Base-by-base conservation (phyloP, 2,113 vertebrate genomes). In the Panurus biarmicus region DNA sequence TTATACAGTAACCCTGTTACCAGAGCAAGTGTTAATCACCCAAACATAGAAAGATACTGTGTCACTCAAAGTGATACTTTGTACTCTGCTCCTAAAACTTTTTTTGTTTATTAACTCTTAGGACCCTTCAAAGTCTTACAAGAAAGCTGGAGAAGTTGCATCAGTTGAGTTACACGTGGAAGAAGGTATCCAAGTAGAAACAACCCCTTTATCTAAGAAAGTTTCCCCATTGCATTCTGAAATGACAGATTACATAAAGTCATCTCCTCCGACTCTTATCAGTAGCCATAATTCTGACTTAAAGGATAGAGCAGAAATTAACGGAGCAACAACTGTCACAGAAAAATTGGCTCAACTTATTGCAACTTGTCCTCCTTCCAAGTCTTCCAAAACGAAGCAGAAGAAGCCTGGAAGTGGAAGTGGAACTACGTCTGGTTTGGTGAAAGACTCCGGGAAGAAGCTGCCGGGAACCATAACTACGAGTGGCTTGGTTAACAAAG, bases 331-430 rank as follows among this genome's bases (percentile, higher is more conserved):
- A 31, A 99, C 98, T 6, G 98, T 99, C 56, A 99, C 99, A 40
- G 99, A 99, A 90, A 99, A 99, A 96, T 96, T 99, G 95, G 99
- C 99, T 79, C 99, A 99, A 50, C 99, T 99, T 58, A 99, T 99
- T 93, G 99, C 99, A 60, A 99, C 98, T 74, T 99, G 99, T 94
- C 99, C 99, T 76, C 98, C 99, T 74, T 97, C 98, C 85, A 99
- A 99, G 98, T 99, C 98, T 97, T 98, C 98, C 97, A 99, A 99
- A 97, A 98, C 98, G 71, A 99, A 99, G 98, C 97, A 97, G 83
- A 98, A 98, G 96, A 98, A 98, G 93, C 96, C 96, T 3, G 95
- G 95, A 47, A 90, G 42, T 54, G 95, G 95, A 48, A 89, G 36
- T 56, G 96, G 97, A 75, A 71, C 91, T 31, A 48, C 81, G 1